Evolutionary conservation across 2,797 vertebrate genomes (phyloP).

Genomic region (Xerus rutilus): DNA sequence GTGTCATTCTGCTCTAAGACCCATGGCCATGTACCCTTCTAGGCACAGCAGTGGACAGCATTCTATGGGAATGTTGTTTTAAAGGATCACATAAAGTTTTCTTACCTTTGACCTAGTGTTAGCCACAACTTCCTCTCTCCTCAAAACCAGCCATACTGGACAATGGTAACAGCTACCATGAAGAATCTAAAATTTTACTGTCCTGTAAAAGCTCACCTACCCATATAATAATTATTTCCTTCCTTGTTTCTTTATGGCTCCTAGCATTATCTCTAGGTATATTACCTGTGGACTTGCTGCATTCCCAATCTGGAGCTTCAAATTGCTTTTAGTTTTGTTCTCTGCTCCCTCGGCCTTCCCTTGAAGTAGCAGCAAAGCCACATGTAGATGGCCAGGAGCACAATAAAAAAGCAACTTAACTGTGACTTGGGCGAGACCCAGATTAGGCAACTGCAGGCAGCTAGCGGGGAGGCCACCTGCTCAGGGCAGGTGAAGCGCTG

Average conservation of each 20-base stretch:
- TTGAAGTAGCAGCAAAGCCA: not conserved
- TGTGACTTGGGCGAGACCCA: not conserved
- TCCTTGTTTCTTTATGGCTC: not conserved
- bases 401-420: not conserved
- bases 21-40: not conserved
- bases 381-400: not conserved
- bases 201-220: not conserved
- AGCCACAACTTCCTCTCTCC: not conserved
- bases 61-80: not conserved
- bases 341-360: not conserved
- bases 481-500: not conserved
- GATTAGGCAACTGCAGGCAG: not conserved
- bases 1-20: not conserved
- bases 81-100: not conserved
- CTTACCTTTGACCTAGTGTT: not conserved
- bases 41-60: not conserved
- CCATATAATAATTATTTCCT: not conserved
- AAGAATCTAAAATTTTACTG: not conserved
- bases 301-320: not conserved
- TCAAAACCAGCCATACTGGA: not conserved
- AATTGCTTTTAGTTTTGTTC: not conserved
- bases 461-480: not conserved
- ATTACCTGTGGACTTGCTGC: not conserved
- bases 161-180: not conserved
- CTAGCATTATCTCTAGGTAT: not conserved